Percentiles rank a stretch among this genome's conserved stretches.
phyloP scores from a whole-genome alignment of 2,888 invertebrate genomes.

The Hypselothyrea guttata region DNA sequence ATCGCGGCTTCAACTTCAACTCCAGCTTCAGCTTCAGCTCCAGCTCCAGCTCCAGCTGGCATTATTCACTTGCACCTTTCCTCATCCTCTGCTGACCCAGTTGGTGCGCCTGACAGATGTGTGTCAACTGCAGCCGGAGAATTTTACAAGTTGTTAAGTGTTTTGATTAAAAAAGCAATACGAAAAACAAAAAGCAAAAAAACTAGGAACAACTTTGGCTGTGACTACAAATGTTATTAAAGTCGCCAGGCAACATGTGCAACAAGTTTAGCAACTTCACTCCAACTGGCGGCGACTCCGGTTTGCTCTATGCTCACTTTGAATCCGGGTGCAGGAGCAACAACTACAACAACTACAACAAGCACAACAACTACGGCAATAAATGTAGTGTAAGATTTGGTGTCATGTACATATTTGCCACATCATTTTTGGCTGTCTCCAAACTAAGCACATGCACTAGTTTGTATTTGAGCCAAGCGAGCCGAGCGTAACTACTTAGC shows the following conservation, averaged over 20 bases:
- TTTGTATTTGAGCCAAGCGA: conserved; percentile 31
- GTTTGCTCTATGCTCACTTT: conserved; percentile 48
- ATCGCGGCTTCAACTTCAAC: conserved; percentile 53
- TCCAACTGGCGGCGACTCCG: conserved; percentile 41
- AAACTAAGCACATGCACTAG: conserved; percentile 9
- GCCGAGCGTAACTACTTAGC: conserved; percentile 49
- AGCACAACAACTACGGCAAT: conserved; percentile 26
- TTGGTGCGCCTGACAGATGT: conserved; percentile 67
- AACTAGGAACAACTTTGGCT: conserved; percentile 44
- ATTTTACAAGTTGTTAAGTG: conserved; percentile 76
- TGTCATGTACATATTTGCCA: conserved; percentile 46
- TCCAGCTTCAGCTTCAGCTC: conserved; percentile 12
- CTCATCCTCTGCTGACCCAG: conserved; percentile 58
- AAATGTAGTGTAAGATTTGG: conserved; percentile 69
- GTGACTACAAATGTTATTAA: conserved; percentile 47
- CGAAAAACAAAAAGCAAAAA: conserved; percentile 11
- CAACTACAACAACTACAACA: conserved; percentile 16
- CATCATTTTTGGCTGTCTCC: conserved; percentile 50
- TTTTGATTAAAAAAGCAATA: conserved; percentile 57
- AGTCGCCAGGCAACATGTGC: conserved; percentile 61
- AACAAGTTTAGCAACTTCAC: conserved; percentile 68
- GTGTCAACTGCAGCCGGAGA: conserved; percentile 70
- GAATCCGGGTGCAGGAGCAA: conserved; percentile 69
- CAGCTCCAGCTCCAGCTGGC: conserved; percentile 7
- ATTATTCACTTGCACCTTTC: conserved; percentile 2